These are phyloP conservation scores for Heteromormyrus szaboi DNA, from an alignment of 2,797 vertebrate genomes.

Conservation along the genomic window DNA sequence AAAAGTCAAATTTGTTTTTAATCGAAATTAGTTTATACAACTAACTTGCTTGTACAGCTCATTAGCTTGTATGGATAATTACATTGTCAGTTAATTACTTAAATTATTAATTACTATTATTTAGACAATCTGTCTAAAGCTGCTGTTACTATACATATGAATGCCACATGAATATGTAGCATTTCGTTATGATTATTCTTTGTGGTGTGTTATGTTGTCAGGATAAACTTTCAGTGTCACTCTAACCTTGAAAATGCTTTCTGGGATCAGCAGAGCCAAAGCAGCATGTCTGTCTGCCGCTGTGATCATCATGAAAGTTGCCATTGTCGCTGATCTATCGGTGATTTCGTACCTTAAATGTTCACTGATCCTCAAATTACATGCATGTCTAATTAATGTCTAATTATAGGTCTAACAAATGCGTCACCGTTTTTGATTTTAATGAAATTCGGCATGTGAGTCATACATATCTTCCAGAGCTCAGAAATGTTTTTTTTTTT, in stretches of 20 bases:
- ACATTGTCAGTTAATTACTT: neutral
- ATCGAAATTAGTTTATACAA: neutral
- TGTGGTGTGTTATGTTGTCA: neutral
- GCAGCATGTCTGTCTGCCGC: neutral
- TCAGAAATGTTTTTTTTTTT: neutral
- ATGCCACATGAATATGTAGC: neutral
- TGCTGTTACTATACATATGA: neutral
- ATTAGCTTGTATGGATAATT: neutral
- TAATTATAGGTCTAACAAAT: neutral
- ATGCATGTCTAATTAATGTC: neutral
- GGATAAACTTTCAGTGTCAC: neutral
- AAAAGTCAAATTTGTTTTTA: neutral
- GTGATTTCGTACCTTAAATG: neutral
- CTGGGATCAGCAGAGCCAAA: neutral
- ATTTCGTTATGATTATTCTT: neutral
- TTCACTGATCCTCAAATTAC: neutral
- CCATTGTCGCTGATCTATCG: neutral
- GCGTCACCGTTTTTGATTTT: neutral
- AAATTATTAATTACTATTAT: neutral
- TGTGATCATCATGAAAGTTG: neutral
- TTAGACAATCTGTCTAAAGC: neutral
- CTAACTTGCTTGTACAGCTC: neutral
- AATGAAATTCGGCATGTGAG: neutral
- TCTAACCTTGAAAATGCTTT: neutral
- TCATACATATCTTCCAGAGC: neutral